These are phyloP conservation scores for Bursaphelenchus mucronatus DNA, from an alignment of 1,140 invertebrate species.

Conservation along the genomic window DNA sequence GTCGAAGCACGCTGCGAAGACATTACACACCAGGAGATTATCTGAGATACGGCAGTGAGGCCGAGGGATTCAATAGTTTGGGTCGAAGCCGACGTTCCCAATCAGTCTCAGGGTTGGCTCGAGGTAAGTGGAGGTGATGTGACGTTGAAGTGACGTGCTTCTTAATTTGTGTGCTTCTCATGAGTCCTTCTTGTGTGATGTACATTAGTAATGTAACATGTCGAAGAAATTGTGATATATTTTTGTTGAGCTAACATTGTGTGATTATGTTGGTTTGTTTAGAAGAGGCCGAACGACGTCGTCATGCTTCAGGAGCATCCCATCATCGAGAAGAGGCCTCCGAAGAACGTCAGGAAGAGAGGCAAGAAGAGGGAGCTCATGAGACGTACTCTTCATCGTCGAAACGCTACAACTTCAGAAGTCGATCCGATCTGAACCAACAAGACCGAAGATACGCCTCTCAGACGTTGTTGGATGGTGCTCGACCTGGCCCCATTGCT, in stretches of 20 bases:
- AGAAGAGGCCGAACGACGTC: slow-evolving; percentile 34
- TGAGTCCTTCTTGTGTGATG: no score
- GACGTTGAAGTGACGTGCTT: no score
- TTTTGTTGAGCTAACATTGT: slow-evolving; percentile 19
- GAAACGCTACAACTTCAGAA: slow-evolving; percentile 56
- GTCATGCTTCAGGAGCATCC: slow-evolving; percentile 52
- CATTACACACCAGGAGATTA: slow-evolving; percentile 60
- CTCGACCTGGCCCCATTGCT: slow-evolving; percentile 49
- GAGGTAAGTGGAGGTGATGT: slow-evolving; percentile 38
- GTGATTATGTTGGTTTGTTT: slow-evolving; percentile 10
- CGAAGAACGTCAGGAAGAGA: slow-evolving; percentile 37
- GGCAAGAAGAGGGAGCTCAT: slow-evolving; percentile 36
- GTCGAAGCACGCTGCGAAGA: slow-evolving; percentile 55
- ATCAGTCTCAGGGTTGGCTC: slow-evolving; percentile 56
- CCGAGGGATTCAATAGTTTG: slow-evolving; percentile 53
- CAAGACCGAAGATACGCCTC: slow-evolving; percentile 54
- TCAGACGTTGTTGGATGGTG: slow-evolving; percentile 57
- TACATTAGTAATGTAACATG: no score
- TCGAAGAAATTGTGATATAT: background rate
- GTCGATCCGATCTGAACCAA: slow-evolving; percentile 56
- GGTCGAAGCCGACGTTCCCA: slow-evolving; percentile 53
- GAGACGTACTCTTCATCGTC: slow-evolving; percentile 43
- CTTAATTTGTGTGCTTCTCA: no score
- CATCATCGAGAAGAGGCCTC: slow-evolving; percentile 43
- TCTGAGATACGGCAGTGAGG: slow-evolving; percentile 51